These are phyloP conservation scores for Cosmia pyralina DNA, from an alignment of 2,888 invertebrate species.

Conservation along the genomic window DNA sequence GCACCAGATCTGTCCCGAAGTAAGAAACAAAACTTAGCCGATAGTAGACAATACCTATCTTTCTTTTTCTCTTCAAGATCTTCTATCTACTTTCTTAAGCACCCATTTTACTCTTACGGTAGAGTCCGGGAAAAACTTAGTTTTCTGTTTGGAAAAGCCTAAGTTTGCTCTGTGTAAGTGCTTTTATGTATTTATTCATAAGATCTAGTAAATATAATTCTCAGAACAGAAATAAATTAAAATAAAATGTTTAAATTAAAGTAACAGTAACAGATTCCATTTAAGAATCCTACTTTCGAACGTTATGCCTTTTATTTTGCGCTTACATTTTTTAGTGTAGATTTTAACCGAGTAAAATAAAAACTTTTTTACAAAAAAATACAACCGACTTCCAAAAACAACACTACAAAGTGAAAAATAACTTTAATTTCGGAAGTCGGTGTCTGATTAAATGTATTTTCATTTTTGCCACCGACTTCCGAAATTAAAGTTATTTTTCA, in stretches of 20 bases:
- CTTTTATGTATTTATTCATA: background rate
- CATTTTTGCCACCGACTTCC: no score
- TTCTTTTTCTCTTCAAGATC: conserved; percentile 38
- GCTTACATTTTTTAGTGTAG: background rate
- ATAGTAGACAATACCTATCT: conserved; percentile 38
- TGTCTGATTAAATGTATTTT: no score
- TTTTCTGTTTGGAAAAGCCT: conserved; percentile 5
- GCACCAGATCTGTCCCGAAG: conserved; percentile 1
- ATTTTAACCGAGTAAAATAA: no score
- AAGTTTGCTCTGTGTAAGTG: background rate
- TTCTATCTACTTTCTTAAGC: conserved; percentile 23
- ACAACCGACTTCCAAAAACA: no score
- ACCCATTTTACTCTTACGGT: conserved; percentile 22
- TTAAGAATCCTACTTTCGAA: no score
- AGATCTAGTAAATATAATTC: background rate
- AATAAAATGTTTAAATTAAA: background rate
- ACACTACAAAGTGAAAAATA: no score
- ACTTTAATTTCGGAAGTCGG: no score
- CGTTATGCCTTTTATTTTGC: background rate
- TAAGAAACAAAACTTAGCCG: conserved; percentile 37
- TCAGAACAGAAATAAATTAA: background rate
- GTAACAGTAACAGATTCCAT: background rate
- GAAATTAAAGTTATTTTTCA: no score
- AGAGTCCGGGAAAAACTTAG: background rate
- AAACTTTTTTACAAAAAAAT: no score